phyloP scores from a whole-genome alignment of 2,113 vertebrate species.

The Thomomys bottae region DNA sequence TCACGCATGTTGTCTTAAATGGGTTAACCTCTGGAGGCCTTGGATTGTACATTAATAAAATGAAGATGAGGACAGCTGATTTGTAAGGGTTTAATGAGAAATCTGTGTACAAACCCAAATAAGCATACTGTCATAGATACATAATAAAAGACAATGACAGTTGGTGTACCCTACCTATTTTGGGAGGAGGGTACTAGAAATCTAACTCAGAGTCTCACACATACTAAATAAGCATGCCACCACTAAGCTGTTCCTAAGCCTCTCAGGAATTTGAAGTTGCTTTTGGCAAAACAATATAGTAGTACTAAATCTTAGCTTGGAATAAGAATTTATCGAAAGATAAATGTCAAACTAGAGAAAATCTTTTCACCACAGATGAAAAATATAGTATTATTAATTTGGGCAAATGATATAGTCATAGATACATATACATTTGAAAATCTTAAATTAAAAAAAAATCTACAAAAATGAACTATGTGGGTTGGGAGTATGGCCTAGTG shows the following conservation, averaged over 20 bases:
- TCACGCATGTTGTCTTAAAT: neutral
- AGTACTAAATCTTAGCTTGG: slow-evolving; percentile 45
- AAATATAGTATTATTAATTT: slow-evolving; percentile 53
- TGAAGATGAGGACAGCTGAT: neutral
- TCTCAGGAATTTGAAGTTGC: slow-evolving; percentile 37
- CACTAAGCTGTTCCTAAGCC: neutral
- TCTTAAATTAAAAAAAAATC: no score
- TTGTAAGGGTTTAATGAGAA: slow-evolving; percentile 23
- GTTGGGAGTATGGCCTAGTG: no score
- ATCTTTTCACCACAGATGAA: slow-evolving; percentile 36
- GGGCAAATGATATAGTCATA: slow-evolving; percentile 10
- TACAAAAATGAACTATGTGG: no score
- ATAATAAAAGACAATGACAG: neutral
- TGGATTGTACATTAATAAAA: slow-evolving; percentile 13
- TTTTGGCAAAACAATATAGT: slow-evolving; percentile 23
- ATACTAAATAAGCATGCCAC: neutral
- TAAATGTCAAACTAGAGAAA: slow-evolving; percentile 38
- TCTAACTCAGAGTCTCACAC: neutral
- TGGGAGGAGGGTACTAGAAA: neutral
- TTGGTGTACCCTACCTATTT: neutral
- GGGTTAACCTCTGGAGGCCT: neutral
- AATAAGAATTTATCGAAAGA: slow-evolving; percentile 57
- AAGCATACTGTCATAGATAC: neutral
- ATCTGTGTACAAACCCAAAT: slow-evolving; percentile 5
- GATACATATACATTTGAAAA: no score